Percentiles rank a stretch among this genome's conserved stretches.
phyloP scores from a whole-genome alignment of 2,113 vertebrate genomes.

The Cheirogaleus medius region DNA sequence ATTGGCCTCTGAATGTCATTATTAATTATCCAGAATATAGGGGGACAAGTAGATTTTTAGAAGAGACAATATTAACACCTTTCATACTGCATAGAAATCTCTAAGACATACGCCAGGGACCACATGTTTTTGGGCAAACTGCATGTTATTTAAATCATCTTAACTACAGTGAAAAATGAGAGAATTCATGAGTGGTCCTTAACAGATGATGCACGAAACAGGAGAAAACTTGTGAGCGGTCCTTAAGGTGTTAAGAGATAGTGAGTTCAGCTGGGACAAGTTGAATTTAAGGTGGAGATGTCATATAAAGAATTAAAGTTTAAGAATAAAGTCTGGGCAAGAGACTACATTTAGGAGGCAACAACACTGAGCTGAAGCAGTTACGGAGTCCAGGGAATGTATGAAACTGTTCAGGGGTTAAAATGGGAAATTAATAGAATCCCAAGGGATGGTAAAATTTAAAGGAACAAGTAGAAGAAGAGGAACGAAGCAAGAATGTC shows the following conservation, averaged over 20 bases:
- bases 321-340: background rate
- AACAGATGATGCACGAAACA: no score
- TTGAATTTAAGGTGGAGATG: background rate
- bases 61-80: background rate
- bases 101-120: no score
- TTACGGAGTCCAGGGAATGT: background rate
- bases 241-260: no score
- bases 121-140: no score
- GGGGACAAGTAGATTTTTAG: background rate
- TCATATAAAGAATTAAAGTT: background rate
- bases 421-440: conserved; percentile 11
- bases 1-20: background rate
- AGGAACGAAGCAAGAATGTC: conserved; percentile 20
- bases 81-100: no score
- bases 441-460: background rate
- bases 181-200: no score
- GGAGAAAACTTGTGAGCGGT: no score
- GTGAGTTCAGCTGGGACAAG: background rate
- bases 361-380: background rate
- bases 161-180: no score
- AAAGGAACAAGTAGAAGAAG: background rate
- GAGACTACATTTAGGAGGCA: background rate
- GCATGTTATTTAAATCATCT: no score
- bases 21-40: background rate
- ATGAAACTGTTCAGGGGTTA: background rate